A percentile compares a stretch with the other conserved stretches of the same genome.
Evolutionary conservation across 2,113 vertebrate genomes (phyloP).

Genomic region (Paratilapia polleni): DNA sequence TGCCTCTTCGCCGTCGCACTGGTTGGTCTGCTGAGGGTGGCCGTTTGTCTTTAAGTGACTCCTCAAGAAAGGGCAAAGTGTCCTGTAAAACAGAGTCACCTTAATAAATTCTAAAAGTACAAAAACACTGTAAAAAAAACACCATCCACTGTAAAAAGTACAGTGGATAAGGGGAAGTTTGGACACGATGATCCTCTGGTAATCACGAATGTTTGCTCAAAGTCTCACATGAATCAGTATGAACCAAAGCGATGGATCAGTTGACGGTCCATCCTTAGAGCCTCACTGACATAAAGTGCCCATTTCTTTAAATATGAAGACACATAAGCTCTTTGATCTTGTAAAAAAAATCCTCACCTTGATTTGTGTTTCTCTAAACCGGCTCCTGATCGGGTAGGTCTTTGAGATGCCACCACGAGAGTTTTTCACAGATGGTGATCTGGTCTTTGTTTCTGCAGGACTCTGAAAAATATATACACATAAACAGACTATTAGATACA

Average conservation of each 20-base stretch:
- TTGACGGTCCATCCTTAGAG: not conserved
- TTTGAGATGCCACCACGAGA: fast-evolving
- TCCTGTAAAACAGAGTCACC: conserved; percentile 24
- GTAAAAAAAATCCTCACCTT: conserved; percentile 28
- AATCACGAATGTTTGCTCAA: too few relatives aligned
- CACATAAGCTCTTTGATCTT: not conserved
- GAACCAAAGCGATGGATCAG: not conserved
- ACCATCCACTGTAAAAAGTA: too few relatives aligned
- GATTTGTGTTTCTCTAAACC: not conserved
- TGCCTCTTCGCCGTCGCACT: fast-evolving
- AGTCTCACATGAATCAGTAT: fast-evolving
- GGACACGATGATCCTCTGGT: too few relatives aligned
- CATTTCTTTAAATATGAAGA: not conserved
- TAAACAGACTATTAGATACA: not conserved
- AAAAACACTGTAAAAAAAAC: too few relatives aligned
- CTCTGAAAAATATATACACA: conserved; percentile 22
- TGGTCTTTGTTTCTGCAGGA: not conserved
- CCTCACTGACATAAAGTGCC: not conserved
- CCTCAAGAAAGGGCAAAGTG: not conserved
- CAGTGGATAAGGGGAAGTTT: too few relatives aligned
- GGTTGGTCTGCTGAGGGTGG: too few relatives aligned
- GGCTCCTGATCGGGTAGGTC: conserved; percentile 52
- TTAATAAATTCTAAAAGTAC: not conserved
- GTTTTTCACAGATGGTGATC: not conserved
- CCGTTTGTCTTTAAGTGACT: not conserved